phyloP scores from a whole-genome alignment of 2,888 invertebrate genomes.

The Siphonodentalium dalli region DNA sequence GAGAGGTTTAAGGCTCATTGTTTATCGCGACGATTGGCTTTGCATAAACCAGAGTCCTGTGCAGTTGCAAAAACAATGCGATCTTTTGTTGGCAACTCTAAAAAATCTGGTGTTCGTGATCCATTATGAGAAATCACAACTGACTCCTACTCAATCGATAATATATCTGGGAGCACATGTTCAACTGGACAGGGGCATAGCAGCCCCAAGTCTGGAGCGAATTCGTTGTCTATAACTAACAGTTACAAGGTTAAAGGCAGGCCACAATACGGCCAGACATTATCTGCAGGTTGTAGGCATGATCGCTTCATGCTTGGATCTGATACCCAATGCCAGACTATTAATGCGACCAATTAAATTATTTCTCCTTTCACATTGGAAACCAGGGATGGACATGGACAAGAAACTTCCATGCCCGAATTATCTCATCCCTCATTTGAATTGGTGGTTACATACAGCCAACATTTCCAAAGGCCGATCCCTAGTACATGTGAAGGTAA shows the following conservation, averaged over 20 bases:
- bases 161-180: not conserved
- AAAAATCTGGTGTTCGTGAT: slow-evolving; percentile 2
- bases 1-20: too few relatives aligned
- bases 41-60: too few relatives aligned
- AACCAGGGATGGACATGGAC: not conserved
- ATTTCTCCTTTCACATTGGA: too few relatives aligned
- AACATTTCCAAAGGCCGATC: slow-evolving; percentile 19
- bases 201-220: not conserved
- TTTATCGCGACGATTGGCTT: too few relatives aligned
- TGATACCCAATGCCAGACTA: slow-evolving; percentile 6
- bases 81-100: too few relatives aligned
- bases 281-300: slow-evolving; percentile 17
- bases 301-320: slow-evolving; percentile 12
- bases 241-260: not conserved
- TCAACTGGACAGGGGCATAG: not conserved
- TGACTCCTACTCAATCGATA: not conserved
- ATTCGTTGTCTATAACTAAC: not conserved
- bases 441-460: slow-evolving; percentile 19
- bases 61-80: too few relatives aligned
- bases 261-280: slow-evolving; percentile 1
- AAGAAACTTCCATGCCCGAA: slow-evolving; percentile 5
- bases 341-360: slow-evolving; percentile 13
- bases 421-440: slow-evolving; percentile 13
- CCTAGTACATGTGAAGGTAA: slow-evolving; percentile 1
- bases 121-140: not conserved